Evolutionary conservation across 2,888 invertebrate species (phyloP), one percentile per base, ranked within the genome.

Genomic region (Dasypogon diadema): DNA sequence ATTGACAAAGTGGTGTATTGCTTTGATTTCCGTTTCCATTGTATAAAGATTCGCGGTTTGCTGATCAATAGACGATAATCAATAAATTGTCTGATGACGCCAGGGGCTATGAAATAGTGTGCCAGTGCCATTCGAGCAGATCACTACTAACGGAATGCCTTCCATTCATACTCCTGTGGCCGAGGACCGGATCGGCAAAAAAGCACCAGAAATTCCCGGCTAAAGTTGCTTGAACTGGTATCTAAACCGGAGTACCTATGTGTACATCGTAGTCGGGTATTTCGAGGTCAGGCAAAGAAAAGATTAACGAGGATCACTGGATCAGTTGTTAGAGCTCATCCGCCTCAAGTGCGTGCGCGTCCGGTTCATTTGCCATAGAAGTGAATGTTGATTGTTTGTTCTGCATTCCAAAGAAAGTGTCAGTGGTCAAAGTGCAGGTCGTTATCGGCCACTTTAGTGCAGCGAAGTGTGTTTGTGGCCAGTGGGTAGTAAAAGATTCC

Each of bases 231-330:
- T 58, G 14, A 16, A 58, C 12, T 58, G 58, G 1, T 42, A 12
- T 3, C 12, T 12, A 12, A 12, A 42, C n/a, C 42, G 12, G 8
- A 12, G 16, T 21, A 51, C 18, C 3, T 51, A 1, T 12, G 12
- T 18, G n/a, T 18, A 51, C 16, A 22, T 48, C 24, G 48, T 10
- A 46, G 37, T 34, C 18, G 8, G 16, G 5, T 60, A 34, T 60
- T 60, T 60, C 60, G 60, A 60, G 60, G 60, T 60, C 60, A 60
- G 21, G 21, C 60, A 60, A 60, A 60, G 65, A 65, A 65, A 65
- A 24, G 46, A 48, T 16, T 48, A 65, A 48, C 65, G 65, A 65
- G 65, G 65, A 65, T 42, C 42, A 42, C n/a, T n/a, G 65, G 65
- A 65, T 42, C 48, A 46, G 12, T 65, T 24, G 24, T 24, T 65